These are phyloP conservation scores for Watsonalla cultraria DNA, from an alignment of 2,888 invertebrate species.

Conservation along the genomic window DNA sequence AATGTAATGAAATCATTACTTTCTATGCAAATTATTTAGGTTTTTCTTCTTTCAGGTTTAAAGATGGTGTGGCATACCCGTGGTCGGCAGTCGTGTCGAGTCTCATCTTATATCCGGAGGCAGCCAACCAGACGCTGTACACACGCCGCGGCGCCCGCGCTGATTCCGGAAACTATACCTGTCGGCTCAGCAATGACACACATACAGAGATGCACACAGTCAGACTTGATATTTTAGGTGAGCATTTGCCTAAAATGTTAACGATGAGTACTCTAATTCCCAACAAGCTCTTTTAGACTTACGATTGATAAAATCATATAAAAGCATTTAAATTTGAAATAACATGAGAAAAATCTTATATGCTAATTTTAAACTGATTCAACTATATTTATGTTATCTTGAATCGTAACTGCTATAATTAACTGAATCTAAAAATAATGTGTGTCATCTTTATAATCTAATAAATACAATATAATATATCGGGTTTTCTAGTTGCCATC, in stretches of 20 bases:
- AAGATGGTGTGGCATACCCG: constrained; percentile 85
- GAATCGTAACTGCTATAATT: too few species aligned
- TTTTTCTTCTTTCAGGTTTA: constrained; percentile 78
- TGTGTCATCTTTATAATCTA: neutral
- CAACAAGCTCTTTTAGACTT: too few species aligned
- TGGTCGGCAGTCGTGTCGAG: constrained; percentile 86
- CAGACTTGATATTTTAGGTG: constrained; percentile 82
- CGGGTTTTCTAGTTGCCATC: constrained; percentile 6
- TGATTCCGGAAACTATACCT: constrained; percentile 87
- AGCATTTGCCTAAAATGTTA: constrained; percentile 29
- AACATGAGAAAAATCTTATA: too few species aligned
- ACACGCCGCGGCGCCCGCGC: constrained; percentile 80
- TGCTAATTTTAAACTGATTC: too few species aligned
- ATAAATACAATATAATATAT: neutral
- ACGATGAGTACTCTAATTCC: too few species aligned
- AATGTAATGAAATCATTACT: too few species aligned
- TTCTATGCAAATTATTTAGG: constrained; percentile 10
- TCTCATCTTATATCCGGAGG: constrained; percentile 86
- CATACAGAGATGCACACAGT: constrained; percentile 81
- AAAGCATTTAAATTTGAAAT: too few species aligned
- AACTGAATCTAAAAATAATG: neutral
- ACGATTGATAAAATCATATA: too few species aligned
- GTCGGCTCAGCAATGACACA: constrained; percentile 85
- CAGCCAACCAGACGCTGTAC: constrained; percentile 88
- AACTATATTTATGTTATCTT: too few species aligned